Percentiles rank a stretch among this genome's conserved stretches.
Evolutionary conservation across 2,797 vertebrate species (phyloP).

Genomic region (Champsocephalus esox): DNA sequence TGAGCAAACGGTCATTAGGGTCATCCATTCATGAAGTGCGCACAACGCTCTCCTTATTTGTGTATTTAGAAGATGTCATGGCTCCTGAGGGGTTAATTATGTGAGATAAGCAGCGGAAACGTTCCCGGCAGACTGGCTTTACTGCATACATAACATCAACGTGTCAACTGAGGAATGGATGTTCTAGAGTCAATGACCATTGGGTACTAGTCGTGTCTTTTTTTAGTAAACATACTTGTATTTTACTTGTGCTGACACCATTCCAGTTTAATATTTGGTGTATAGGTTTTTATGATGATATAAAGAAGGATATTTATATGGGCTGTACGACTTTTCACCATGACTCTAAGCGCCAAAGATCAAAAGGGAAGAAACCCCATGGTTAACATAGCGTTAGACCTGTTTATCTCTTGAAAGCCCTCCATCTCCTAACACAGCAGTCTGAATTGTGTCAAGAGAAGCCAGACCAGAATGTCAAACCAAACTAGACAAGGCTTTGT

Average conservation of each 20-base stretch:
- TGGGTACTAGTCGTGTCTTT: not conserved
- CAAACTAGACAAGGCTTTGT: slow-evolving; percentile 34
- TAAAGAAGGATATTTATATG: not conserved
- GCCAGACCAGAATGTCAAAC: slow-evolving; percentile 20
- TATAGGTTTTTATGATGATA: not conserved
- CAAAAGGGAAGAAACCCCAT: slow-evolving; percentile 45
- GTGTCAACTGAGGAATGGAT: slow-evolving; percentile 23
- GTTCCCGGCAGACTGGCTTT: slow-evolving; percentile 1
- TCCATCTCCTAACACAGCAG: slow-evolving; percentile 31
- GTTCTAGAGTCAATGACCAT: not conserved
- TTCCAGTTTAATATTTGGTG: not conserved
- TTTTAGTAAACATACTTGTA: slow-evolving; percentile 1
- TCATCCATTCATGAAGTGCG: not conserved
- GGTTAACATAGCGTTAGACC: slow-evolving; percentile 26
- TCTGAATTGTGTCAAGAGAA: slow-evolving; percentile 56
- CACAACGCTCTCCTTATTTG: slow-evolving; percentile 8
- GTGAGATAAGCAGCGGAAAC: slow-evolving; percentile 18
- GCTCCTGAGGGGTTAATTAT: slow-evolving; percentile 47
- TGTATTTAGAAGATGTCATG: not conserved
- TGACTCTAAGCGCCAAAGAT: slow-evolving; percentile 26
- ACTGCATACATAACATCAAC: slow-evolving; percentile 30
- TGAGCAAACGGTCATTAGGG: not conserved
- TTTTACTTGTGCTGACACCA: slow-evolving; percentile 1
- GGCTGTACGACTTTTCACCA: slow-evolving; percentile 7
- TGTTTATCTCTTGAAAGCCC: slow-evolving; percentile 60